phyloP scores from a whole-genome alignment of 2,888 invertebrate species.

The Dysmachus trigonus region DNA sequence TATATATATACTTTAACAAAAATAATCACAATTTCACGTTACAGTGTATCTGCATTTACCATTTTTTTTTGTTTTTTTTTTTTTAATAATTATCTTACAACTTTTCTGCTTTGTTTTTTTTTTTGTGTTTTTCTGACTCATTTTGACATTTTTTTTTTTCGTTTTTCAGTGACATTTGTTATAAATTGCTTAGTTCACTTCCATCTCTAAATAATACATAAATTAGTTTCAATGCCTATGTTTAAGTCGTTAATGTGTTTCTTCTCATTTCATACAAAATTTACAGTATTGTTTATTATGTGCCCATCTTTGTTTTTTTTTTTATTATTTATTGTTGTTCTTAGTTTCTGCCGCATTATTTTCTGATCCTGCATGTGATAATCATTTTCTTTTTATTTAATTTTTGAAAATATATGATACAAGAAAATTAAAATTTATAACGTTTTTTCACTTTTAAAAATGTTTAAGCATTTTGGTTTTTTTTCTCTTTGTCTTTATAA shows the following conservation, averaged over 20 bases:
- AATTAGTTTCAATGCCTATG: constrained; percentile 41
- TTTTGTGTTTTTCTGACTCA: constrained; percentile 42
- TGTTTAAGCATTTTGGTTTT: constrained; percentile 17
- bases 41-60: constrained; percentile 44
- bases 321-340: background rate
- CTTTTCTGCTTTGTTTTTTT: constrained; percentile 45
- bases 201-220: constrained; percentile 28
- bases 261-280: constrained; percentile 48
- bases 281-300: constrained; percentile 46
- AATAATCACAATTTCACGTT: constrained; percentile 54
- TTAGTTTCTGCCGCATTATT: background rate
- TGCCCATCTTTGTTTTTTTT: constrained; percentile 40
- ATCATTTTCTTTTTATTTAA: background rate
- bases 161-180: constrained; percentile 38
- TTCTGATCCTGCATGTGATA: background rate
- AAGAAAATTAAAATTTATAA: constrained; percentile 1
- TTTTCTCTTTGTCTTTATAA: background rate
- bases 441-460: background rate
- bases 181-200: constrained; percentile 32
- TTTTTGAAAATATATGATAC: background rate
- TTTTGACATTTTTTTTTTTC: constrained; percentile 42
- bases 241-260: constrained; percentile 45
- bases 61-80: background rate
- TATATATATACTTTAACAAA: constrained; percentile 54
- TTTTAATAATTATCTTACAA: constrained; percentile 48